phyloP scores from a whole-genome alignment of 2,797 vertebrate genomes.

The Phalanger gymnotis region DNA sequence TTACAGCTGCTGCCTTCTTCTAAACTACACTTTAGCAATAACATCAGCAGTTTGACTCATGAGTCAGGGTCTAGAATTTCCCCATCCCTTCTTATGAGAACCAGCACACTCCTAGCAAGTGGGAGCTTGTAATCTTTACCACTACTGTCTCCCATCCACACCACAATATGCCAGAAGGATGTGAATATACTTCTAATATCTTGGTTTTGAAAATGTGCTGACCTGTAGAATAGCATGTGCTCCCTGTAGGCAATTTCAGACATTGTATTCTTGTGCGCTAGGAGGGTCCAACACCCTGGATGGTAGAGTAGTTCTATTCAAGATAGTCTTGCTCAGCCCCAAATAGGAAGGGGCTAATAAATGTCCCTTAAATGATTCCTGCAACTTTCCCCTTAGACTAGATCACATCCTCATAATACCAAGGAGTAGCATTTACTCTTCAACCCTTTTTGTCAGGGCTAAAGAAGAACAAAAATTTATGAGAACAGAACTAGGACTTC shows the following conservation, averaged over 20 bases:
- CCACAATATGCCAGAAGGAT: neutral
- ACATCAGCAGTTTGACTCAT: neutral
- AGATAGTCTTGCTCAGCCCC: neutral
- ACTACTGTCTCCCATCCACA: neutral
- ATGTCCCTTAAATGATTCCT: neutral
- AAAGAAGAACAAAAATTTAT: neutral
- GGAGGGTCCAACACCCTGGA: neutral
- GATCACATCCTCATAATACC: neutral
- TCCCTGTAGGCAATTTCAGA: neutral
- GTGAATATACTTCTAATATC: neutral
- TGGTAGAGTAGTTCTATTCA: neutral
- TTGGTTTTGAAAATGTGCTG: neutral
- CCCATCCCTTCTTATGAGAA: neutral
- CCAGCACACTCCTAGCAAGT: neutral
- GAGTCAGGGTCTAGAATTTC: neutral
- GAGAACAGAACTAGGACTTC: slow-evolving; percentile 33
- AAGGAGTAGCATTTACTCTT: neutral
- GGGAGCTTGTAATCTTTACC: neutral
- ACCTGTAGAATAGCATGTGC: neutral
- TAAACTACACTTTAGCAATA: neutral
- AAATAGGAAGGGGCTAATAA: neutral
- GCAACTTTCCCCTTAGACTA: neutral
- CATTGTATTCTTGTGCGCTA: neutral
- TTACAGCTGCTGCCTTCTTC: neutral
- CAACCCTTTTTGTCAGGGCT: neutral